Conservation (phyloP, 2,888 invertebrate species). For the Campopleginae sp. region DNA sequence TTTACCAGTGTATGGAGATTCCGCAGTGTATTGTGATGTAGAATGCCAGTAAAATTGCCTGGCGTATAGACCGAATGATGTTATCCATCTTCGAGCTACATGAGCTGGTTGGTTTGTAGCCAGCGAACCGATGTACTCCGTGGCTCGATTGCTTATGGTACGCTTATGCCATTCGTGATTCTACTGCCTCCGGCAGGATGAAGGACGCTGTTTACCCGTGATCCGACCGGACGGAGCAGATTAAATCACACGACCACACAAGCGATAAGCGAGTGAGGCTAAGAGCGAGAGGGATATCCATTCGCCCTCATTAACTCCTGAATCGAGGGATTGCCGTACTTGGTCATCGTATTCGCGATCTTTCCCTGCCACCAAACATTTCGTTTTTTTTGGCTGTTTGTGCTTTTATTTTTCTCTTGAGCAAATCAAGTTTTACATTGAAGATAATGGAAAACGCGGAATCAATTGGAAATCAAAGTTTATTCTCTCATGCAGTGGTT, state of each 20-base stretch:
- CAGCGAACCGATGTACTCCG: slow-evolving; percentile 49
- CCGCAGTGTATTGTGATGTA: slow-evolving; percentile 21
- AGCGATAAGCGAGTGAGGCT: slow-evolving; percentile 55
- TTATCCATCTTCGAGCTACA: slow-evolving; percentile 39
- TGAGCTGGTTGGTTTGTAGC: slow-evolving; percentile 31
- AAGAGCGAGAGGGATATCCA: slow-evolving; percentile 62
- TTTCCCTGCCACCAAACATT: slow-evolving; percentile 23
- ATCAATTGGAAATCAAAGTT: neutral
- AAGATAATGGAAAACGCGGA: neutral
- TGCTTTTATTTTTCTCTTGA: neutral
- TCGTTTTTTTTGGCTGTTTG: slow-evolving; percentile 20
- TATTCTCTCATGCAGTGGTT: neutral
- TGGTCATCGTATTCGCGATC: slow-evolving; percentile 47
- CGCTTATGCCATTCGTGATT: slow-evolving; percentile 50
- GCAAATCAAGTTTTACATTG: neutral
- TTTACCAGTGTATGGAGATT: slow-evolving; percentile 10
- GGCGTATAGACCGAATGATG: slow-evolving; percentile 34
- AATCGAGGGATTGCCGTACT: slow-evolving; percentile 56
- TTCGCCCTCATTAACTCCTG: slow-evolving; percentile 65
- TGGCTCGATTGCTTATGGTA: slow-evolving; percentile 58
- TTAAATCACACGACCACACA: slow-evolving; percentile 67
- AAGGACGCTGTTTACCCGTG: slow-evolving; percentile 66
- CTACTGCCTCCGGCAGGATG: slow-evolving; percentile 50
- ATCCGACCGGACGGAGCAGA: slow-evolving; percentile 66
- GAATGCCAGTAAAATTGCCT: slow-evolving; percentile 17